Conservation (phyloP, 2,888 invertebrate species). For the Malthinus flaveolus region DNA sequence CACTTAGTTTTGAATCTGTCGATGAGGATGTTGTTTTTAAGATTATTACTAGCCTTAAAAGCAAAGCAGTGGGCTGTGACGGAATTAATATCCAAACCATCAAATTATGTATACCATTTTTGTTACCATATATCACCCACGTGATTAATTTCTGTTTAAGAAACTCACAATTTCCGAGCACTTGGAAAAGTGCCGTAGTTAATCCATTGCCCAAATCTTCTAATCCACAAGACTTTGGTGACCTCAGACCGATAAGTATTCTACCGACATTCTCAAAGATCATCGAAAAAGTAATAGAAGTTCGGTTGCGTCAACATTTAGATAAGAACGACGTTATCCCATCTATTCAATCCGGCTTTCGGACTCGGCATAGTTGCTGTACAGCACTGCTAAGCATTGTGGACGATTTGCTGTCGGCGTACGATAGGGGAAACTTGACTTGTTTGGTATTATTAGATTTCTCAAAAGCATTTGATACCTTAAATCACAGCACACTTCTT, state of each 20-base stretch:
- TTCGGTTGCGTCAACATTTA: constrained; percentile 26
- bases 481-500: constrained; percentile 2
- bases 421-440: constrained; percentile 27
- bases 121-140: too few species aligned
- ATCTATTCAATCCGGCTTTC: constrained; percentile 1
- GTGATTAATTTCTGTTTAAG: too few species aligned
- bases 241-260: constrained; percentile 36
- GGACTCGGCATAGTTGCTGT: background rate
- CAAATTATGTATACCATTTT: too few species aligned
- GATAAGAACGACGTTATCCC: background rate
- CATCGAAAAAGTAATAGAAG: constrained; percentile 26
- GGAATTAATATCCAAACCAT: too few species aligned
- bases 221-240: constrained; percentile 17
- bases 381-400: background rate
- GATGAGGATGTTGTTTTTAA: too few species aligned
- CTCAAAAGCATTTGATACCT: constrained; percentile 6
- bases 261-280: constrained; percentile 28
- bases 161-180: too few species aligned
- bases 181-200: constrained; percentile 35
- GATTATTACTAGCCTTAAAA: too few species aligned
- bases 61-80: too few species aligned
- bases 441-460: constrained; percentile 24
- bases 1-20: too few species aligned
- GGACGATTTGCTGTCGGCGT: constrained; percentile 13
- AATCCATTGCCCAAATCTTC: constrained; percentile 33